A percentile compares a stretch with the other conserved stretches of the same genome.
phyloP scores from a whole-genome alignment of 2,797 vertebrate genomes.

The Pampus argenteus region DNA sequence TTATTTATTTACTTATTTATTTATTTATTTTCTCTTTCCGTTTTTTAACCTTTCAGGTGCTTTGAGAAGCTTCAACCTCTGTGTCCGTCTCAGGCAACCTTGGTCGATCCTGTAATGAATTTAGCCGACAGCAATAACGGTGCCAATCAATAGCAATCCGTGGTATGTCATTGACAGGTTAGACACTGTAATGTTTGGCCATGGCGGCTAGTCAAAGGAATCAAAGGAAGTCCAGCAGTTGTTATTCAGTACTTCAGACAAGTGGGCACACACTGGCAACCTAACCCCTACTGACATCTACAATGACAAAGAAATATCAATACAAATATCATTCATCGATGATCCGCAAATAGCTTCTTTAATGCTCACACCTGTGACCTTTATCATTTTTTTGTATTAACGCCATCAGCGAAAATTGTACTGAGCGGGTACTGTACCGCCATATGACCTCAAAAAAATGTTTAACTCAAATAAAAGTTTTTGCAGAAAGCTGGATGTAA shows the following conservation, averaged over 20 bases:
- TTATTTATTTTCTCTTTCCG: slow-evolving; percentile 6
- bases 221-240: slow-evolving; percentile 72
- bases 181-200: slow-evolving; percentile 79
- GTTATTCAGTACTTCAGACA: slow-evolving; percentile 75
- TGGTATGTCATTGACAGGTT: slow-evolving; percentile 81
- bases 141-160: slow-evolving; percentile 80
- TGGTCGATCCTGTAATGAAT: slow-evolving; percentile 81
- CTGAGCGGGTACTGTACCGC: background rate
- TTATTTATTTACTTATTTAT: slow-evolving; percentile 6
- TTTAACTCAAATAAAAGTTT: background rate
- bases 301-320: slow-evolving; percentile 64
- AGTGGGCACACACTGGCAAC: slow-evolving; percentile 57
- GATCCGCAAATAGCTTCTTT: slow-evolving; percentile 55
- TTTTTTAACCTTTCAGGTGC: slow-evolving; percentile 73
- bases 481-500: background rate
- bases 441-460: background rate
- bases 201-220: slow-evolving; percentile 72
- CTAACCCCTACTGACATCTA: slow-evolving; percentile 58
- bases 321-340: slow-evolving; percentile 66
- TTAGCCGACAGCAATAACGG: slow-evolving; percentile 78
- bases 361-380: slow-evolving; percentile 48
- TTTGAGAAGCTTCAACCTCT: slow-evolving; percentile 75
- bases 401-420: slow-evolving; percentile 10
- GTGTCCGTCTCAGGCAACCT: slow-evolving; percentile 69
- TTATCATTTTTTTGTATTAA: slow-evolving; percentile 24